A percentile compares a stretch with the other conserved stretches of the same genome.
Conservation (phyloP, 2,888 invertebrate genomes). For the Drosophila monieri region DNA sequence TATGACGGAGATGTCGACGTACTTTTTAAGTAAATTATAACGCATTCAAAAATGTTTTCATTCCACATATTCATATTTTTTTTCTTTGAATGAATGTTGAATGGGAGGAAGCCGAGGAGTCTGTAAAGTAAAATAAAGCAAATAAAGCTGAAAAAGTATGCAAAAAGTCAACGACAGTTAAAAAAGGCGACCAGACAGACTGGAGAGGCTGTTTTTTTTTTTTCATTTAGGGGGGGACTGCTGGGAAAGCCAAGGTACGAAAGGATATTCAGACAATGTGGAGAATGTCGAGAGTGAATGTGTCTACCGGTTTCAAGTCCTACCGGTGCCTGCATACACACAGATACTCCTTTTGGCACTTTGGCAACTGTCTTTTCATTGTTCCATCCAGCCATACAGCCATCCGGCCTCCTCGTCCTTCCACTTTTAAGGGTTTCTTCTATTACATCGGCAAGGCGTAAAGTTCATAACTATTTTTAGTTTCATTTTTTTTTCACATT, state of each 20-base stretch:
- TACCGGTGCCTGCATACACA: constrained; percentile 2
- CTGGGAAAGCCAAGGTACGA: constrained; percentile 5
- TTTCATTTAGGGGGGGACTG: constrained; percentile 7
- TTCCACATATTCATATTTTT: constrained; percentile 16
- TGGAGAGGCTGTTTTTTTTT: constrained; percentile 15
- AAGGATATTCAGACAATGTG: constrained; percentile 67
- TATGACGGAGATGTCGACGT: constrained; percentile 35
- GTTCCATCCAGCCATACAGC: neutral
- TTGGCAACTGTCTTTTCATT: constrained; percentile 18
- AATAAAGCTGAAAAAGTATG: constrained; percentile 19
- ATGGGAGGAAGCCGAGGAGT: constrained; percentile 11
- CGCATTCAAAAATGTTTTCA: constrained; percentile 40
- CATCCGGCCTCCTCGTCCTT: neutral
- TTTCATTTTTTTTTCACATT: neutral
- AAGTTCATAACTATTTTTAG: constrained; percentile 1
- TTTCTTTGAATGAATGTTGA: constrained; percentile 20
- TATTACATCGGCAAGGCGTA: constrained; percentile 30
- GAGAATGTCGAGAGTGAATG: constrained; percentile 44
- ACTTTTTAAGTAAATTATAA: constrained; percentile 66
- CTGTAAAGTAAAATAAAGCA: constrained; percentile 13
- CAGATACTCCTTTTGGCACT: constrained; percentile 7
- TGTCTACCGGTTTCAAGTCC: constrained; percentile 11
- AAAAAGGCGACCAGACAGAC: constrained; percentile 47
- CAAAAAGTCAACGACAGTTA: constrained; percentile 51
- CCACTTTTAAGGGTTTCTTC: constrained; percentile 12